Evolutionary conservation across 2,797 vertebrate genomes (phyloP), one percentile per base, ranked within the genome.

Genomic region (Urosaurus nigricauda): DNA sequence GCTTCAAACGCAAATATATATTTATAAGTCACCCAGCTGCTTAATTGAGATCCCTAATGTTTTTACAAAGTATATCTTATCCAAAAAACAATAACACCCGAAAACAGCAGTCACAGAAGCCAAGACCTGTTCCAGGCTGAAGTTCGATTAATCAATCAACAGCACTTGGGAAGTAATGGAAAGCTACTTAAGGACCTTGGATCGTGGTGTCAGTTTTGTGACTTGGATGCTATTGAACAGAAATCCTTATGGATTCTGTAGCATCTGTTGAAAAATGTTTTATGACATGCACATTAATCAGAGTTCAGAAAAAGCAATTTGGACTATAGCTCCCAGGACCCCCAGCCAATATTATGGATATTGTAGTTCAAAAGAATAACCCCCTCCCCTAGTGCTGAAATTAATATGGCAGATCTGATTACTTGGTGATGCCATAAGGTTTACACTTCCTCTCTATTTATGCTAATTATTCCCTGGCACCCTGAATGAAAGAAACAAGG

Each of bases 1-100:
- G 96, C 96, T 97, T 97, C 96, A 97, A 97, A 97, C 97, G 97
- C 97, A 97, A 97, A 97, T 98, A 97, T 97, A 96, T 97, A 97
- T 97, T 97, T 97, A 96, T 97, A 97, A 96, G 96, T 96, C 96
- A 97, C 96, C 97, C 96, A 97, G 96, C 95, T 97, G 97, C 96
- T 96, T 96, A 97, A 96, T 97, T 97, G 96, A 96, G 96, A 96
- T 95, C 95, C 92, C 92, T 93, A 93, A 95, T 95, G 94, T 96
- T 97, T 97, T 96, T 91, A 87, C 93, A 92, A 94, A 96, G 93
- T 95, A 87, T 94, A 93, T 95, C 94, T 95, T 96, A 92, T 47
- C 94, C 90, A 93, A 93, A 94, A 96, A 96, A 71, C 92, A 94
- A 91, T 87, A 94, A 95, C 75, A 68, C 88, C 35, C 91, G 92